Percentiles rank a stretch among this genome's conserved stretches.
Evolutionary conservation across 92 coral and sea anemone species (phyloP).

Genomic region (Zoanthus sociatus): DNA sequence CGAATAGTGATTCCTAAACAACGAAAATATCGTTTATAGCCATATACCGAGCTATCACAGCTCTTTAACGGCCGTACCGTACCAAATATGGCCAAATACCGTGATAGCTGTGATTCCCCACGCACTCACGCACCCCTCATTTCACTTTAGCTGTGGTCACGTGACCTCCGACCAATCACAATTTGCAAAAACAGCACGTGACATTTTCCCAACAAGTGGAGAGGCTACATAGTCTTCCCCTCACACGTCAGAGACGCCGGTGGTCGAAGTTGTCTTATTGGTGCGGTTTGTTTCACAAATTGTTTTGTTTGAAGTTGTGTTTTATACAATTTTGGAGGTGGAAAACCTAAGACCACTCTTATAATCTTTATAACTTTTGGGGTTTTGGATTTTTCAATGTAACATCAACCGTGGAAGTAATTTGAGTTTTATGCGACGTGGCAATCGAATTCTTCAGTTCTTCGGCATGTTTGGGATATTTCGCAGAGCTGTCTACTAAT

Average conservation of each 20-base stretch:
- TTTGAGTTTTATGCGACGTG: conserved; percentile 24
- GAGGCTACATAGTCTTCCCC: conserved; percentile 41
- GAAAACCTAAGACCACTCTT: not conserved
- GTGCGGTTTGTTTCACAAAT: not conserved
- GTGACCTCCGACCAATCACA: not conserved
- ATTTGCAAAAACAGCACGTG: not conserved
- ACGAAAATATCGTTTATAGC: too few species aligned
- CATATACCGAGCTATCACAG: too few species aligned
- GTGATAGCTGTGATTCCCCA: too few species aligned
- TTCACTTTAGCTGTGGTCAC: too few species aligned
- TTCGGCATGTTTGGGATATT: conserved; percentile 39
- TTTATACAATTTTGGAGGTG: not conserved
- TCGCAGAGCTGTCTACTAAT: not conserved
- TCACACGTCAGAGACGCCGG: not conserved
- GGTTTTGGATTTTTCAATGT: not conserved
- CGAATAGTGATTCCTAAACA: too few species aligned
- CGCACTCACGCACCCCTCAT: too few species aligned
- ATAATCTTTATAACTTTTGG: not conserved
- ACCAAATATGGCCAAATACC: too few species aligned
- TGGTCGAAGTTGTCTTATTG: not conserved
- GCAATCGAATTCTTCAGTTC: not conserved
- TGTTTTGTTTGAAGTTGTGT: too few species aligned
- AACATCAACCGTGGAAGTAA: not conserved
- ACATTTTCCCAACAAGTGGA: not conserved
- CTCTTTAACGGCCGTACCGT: too few species aligned